Evolutionary conservation across 2,888 invertebrate species (phyloP).

Genomic region (Lobophora halterata): DNA sequence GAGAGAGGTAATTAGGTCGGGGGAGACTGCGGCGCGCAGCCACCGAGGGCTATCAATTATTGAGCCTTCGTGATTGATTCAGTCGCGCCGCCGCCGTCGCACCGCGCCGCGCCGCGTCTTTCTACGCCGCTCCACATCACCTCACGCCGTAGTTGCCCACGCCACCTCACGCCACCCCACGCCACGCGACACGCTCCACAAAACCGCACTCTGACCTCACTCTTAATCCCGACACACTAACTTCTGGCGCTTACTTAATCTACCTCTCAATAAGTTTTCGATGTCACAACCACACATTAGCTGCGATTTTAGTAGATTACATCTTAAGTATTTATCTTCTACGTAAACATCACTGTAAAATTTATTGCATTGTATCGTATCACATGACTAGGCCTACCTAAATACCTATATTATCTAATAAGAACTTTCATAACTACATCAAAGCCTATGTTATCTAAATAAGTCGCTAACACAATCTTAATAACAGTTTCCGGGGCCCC

Average conservation of each 20-base stretch:
- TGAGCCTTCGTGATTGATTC: conserved; percentile 72
- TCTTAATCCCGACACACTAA: conserved; percentile 43
- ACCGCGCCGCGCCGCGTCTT: conserved; percentile 25
- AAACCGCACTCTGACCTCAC: conserved; percentile 37
- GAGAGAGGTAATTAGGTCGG: conserved; percentile 73
- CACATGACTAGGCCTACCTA: too few relatives aligned
- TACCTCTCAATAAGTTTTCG: conserved; percentile 21
- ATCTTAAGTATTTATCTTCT: too few relatives aligned
- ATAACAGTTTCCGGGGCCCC: conserved; percentile 52
- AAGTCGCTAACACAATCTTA: conserved; percentile 22
- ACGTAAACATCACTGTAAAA: too few relatives aligned
- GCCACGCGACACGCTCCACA: conserved; percentile 19
- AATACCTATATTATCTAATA: too few relatives aligned
- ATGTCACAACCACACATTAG: conserved; percentile 16
- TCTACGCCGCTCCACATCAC: conserved; percentile 9
- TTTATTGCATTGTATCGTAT: too few relatives aligned
- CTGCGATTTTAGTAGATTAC: too few relatives aligned
- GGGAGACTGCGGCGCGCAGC: conserved; percentile 49
- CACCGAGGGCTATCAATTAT: conserved; percentile 68
- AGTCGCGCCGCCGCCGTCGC: conserved; percentile 39
- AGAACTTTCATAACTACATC: too few relatives aligned
- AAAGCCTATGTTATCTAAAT: conserved; percentile 22
- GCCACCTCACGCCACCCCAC: conserved; percentile 27
- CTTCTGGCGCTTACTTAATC: conserved; percentile 35
- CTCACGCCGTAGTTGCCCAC: conserved; percentile 2